A percentile compares a stretch with the other conserved stretches of the same genome.
These are phyloP conservation scores for Carapus acus DNA, from an alignment of 2,797 vertebrate species.

Conservation along the genomic window DNA sequence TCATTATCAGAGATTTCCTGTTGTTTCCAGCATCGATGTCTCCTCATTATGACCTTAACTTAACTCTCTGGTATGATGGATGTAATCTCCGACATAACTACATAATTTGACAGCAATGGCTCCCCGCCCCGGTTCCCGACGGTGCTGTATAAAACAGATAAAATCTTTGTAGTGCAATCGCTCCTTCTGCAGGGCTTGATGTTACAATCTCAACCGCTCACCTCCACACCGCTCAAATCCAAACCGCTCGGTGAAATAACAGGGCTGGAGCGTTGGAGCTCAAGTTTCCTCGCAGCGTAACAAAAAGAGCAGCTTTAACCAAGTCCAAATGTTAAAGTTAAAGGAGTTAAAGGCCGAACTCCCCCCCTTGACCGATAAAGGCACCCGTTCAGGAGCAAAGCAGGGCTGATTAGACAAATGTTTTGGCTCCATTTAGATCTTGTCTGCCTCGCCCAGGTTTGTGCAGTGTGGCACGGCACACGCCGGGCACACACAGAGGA, in stretches of 20 bases:
- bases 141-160: constrained; percentile 52
- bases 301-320: constrained; percentile 26
- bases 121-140: constrained; percentile 27
- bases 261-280: constrained; percentile 13
- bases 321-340: constrained; percentile 29
- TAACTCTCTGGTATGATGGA: constrained; percentile 19
- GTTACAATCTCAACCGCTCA: neutral
- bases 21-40: neutral
- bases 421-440: constrained; percentile 46
- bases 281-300: constrained; percentile 15
- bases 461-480: constrained; percentile 31
- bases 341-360: constrained; percentile 3
- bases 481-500: constrained; percentile 37
- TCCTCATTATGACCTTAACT: constrained; percentile 2
- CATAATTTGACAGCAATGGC: constrained; percentile 52
- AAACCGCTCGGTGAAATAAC: constrained; percentile 13
- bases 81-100: constrained; percentile 46
- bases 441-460: constrained; percentile 28
- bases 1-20: neutral
- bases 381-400: constrained; percentile 12
- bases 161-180: constrained; percentile 39
- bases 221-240: neutral
- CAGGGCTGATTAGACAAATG: constrained; percentile 51
- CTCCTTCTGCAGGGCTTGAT: no score
- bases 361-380: constrained; percentile 20